Conservation (phyloP, 2,797 vertebrate genomes). For the Microctenopoma steveboyesi region DNA sequence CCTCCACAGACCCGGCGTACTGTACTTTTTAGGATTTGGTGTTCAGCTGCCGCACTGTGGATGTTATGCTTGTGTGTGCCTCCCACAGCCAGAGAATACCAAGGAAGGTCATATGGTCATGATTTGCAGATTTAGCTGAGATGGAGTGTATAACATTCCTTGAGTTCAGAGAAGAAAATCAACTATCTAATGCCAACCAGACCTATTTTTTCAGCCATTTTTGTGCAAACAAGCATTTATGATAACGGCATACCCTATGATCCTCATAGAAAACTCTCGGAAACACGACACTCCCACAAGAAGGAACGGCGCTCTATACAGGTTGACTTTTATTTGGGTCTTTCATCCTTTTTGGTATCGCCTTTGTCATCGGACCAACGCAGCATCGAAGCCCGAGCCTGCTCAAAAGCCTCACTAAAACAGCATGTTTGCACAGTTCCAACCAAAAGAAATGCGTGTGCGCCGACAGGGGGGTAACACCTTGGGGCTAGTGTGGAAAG, state of each 20-base stretch:
- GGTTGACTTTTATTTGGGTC: slow-evolving; percentile 67
- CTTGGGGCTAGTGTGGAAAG: slow-evolving; percentile 63
- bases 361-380: slow-evolving; percentile 72
- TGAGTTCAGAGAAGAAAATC: slow-evolving; percentile 75
- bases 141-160: slow-evolving; percentile 80
- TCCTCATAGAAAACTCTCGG: slow-evolving; percentile 51
- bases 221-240: slow-evolving; percentile 67
- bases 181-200: slow-evolving; percentile 74
- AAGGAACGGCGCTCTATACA: slow-evolving; percentile 48
- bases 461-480: slow-evolving; percentile 36
- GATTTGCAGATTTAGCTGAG: slow-evolving; percentile 80
- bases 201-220: slow-evolving; percentile 70
- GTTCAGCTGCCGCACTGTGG: slow-evolving; percentile 35
- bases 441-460: slow-evolving; percentile 72
- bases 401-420: slow-evolving; percentile 73
- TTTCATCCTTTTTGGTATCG: slow-evolving; percentile 69
- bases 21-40: slow-evolving; percentile 55
- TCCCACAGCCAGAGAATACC: slow-evolving; percentile 71
- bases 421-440: slow-evolving; percentile 79
- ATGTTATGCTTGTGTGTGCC: slow-evolving; percentile 63
- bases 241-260: slow-evolving; percentile 52
- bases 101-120: slow-evolving; percentile 81
- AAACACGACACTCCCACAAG: slow-evolving; percentile 36
- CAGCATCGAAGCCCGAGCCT: slow-evolving; percentile 60
- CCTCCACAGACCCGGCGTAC: slow-evolving; percentile 56